Base-by-base conservation (phyloP, 2,113 vertebrate genomes). In the Cairina moschata region DNA sequence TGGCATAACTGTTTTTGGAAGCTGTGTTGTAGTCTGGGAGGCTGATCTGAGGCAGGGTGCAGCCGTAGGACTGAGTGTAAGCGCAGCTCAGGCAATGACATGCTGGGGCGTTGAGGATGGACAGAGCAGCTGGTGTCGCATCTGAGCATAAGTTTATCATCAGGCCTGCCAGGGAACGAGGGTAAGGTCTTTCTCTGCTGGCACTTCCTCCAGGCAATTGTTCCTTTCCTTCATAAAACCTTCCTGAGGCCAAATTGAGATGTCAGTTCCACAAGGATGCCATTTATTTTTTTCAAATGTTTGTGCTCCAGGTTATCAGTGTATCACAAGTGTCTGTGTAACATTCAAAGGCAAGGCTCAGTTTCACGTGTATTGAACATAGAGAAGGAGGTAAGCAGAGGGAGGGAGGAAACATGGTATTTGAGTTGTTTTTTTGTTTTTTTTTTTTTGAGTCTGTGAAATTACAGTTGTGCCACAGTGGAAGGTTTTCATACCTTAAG, bases 61-160 rank as follows among this genome's bases (percentile, higher is more conserved):
- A 54, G 21, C 36, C 44, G 21, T 62, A 2, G 7, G 54, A 8
- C 14, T 58, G 52, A 8, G 23, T 13, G 38, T 59, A 38, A 74
- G 79, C 2, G 2, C 62, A 72, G 90, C 34, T 8, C 7, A 60
- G 38, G 22, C 16, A 29, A n/a, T 38, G 73, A 40, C 7, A 2
- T 3, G 2, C 54, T 55, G 60, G 59, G 63, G 55, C 6, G 1
- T 7, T 42, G 50, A 60, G 63, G 81, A 54, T 54, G 86, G 73
- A 89, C 3, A 56, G 55, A 72, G 65, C 34, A 34, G 9, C 23
- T 86, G 72, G 8, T 31, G 46, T 75, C 1, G 0, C 40, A 29
- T 3, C 29, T 17, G 26, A 14, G 9, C 44, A 10, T 0, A 0
- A 75, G 73, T 26, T 58, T 56, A 17, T 16, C 2, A 15, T 28